Conservation (phyloP, 2,113 vertebrate genomes). For the cat (Felis catus) region DNA sequence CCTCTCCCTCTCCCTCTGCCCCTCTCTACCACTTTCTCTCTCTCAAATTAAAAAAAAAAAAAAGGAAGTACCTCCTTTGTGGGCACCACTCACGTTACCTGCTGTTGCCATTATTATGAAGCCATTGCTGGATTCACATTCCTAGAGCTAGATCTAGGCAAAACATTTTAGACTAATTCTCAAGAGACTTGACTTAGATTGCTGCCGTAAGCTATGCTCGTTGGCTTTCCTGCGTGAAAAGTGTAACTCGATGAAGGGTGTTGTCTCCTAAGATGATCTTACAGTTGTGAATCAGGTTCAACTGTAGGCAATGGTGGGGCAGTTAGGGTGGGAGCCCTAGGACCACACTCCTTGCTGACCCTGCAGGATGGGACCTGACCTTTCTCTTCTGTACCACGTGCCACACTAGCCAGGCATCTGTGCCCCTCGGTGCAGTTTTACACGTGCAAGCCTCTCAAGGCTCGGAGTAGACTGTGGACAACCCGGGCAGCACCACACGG, state of each 20-base stretch:
- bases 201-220: rapidly evolving
- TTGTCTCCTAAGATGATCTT: background rate
- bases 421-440: background rate
- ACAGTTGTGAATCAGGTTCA: background rate
- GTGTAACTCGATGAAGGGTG: background rate
- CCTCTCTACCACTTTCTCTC: too few species aligned
- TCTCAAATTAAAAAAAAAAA: too few species aligned
- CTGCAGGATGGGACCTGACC: background rate
- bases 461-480: background rate
- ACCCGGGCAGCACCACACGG: rapidly evolving
- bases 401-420: rapidly evolving
- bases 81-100: background rate
- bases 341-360: background rate
- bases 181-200: background rate
- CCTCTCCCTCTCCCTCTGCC: too few species aligned
- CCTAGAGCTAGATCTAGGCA: background rate
- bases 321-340: background rate
- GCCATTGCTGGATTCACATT: background rate
- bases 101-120: background rate
- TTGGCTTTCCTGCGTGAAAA: background rate
- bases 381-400: background rate
- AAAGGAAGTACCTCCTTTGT: too few species aligned
- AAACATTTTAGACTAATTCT: background rate
- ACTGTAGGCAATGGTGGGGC: rapidly evolving
- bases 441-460: background rate